Percentiles rank a stretch among this genome's conserved stretches.
phyloP scores from a whole-genome alignment of 2,113 vertebrate species.

The Glareola pratincola region DNA sequence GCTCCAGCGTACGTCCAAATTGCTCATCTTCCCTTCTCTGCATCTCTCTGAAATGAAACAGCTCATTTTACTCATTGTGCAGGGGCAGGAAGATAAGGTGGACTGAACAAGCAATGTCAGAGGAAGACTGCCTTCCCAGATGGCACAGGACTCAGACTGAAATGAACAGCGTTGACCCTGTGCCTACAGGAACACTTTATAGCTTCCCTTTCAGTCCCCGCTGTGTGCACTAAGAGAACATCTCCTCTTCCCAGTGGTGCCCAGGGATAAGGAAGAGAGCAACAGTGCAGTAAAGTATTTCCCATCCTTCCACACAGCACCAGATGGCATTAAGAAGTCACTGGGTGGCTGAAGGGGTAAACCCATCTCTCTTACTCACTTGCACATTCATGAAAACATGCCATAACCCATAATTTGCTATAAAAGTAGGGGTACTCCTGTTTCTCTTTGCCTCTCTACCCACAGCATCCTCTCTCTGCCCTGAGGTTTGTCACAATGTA shows the following conservation, averaged over 20 bases:
- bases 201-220: not conserved
- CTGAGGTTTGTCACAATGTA: not conserved
- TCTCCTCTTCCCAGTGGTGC: not conserved
- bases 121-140: not conserved
- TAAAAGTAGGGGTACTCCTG: not conserved
- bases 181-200: not conserved
- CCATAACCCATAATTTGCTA: not conserved
- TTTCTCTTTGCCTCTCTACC: not conserved
- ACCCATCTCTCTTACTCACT: not conserved
- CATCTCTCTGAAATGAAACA: not conserved
- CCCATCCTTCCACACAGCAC: not conserved
- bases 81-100: not conserved
- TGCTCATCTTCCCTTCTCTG: not conserved
- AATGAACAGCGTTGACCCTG: not conserved
- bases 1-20: not conserved
- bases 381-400: not conserved
- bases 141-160: not conserved
- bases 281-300: not conserved
- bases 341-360: not conserved
- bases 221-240: not conserved
- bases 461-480: not conserved
- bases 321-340: not conserved
- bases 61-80: not conserved
- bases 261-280: not conserved
- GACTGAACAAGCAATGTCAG: not conserved